A percentile compares a stretch with the other conserved stretches of the same genome.
Evolutionary conservation across 92 coral and sea anemone species (phyloP).

Genomic region (Parazoanthus atlanticus): DNA sequence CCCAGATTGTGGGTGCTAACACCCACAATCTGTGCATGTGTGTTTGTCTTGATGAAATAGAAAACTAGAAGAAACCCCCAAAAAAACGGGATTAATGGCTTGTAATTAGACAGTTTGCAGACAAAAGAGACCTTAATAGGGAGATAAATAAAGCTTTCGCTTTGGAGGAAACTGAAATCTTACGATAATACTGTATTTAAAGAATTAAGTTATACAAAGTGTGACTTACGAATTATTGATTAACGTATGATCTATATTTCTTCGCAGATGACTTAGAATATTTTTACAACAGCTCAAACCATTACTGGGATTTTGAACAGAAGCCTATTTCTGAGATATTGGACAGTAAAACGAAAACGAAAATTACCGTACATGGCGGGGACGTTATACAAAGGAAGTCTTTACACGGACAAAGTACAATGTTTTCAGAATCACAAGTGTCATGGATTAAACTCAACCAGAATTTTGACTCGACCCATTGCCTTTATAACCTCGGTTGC

Average conservation of each 20-base stretch:
- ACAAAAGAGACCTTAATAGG: too few relatives aligned
- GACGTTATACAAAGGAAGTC: not conserved
- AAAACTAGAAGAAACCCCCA: too few relatives aligned
- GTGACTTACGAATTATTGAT: not conserved
- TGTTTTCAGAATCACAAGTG: not conserved
- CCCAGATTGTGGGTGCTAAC: too few relatives aligned
- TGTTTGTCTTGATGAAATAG: too few relatives aligned
- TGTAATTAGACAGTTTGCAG: too few relatives aligned
- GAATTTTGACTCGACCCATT: not conserved
- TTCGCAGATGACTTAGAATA: conserved; percentile 22
- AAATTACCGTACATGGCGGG: conserved; percentile 21
- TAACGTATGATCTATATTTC: not conserved
- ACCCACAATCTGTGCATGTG: too few relatives aligned
- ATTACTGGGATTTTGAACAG: conserved; percentile 80
- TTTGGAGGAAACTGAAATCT: too few relatives aligned
- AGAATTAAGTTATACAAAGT: not conserved
- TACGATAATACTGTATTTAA: too few relatives aligned
- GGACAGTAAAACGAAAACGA: conserved; percentile 30
- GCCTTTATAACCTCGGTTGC: conserved; percentile 66
- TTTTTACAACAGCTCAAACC: conserved; percentile 40
- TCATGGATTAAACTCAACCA: conserved; percentile 57
- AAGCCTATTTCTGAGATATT: conserved; percentile 10
- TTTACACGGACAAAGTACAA: not conserved
- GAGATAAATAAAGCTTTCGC: too few relatives aligned
- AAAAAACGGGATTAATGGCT: too few relatives aligned